Evolutionary conservation across 2,888 invertebrate species (phyloP), one percentile per base, ranked within the genome.

Genomic region (Philonicus albiceps): DNA sequence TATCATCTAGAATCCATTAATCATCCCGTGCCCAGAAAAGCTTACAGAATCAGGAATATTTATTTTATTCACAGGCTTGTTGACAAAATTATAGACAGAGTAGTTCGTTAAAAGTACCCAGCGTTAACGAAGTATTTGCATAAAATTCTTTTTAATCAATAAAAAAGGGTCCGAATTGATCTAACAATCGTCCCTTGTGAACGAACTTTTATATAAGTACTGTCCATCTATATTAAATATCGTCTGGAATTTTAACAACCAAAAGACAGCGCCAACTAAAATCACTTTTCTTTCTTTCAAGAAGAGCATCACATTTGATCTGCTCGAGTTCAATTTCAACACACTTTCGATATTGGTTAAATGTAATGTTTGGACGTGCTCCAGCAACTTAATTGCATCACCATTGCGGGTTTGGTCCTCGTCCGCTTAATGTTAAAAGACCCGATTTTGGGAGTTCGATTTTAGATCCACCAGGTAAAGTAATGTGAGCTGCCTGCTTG

Each of bases 321-420:
- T 27, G 19, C 0, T 53, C 53, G 5, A 7, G 13, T 73, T 73
- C 27, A 31, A 73, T 73, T 64, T 64, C 64, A 64, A 22, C 64
- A 27, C 19, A 27, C 0, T 2, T 7, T 64, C 64, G 11, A 3
- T 34, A n/a, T 74, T 34, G 31, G 16, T 2, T 34, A 31, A 74
- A 74, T 74, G 34, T 16, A 74, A 3, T 4, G 74, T 34, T 8
- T 31, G 34, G 74, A 74, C 74, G 74, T 74, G 74, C 74, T 31
- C n/a, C 74, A 74, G 74, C 74, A 74, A 74, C 74, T 74, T 74
- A 74, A 74, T 74, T 11, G 74, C 34, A 74, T 74, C 74, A 19
- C 31, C 34, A 31, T 74, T 74, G 34, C 31, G n/a, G 7, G 19
- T 34, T 16, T 74, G 27, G 13, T 30, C 30, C 34, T 31, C n/a